Percentiles rank a stretch among this genome's conserved stretches.
Conservation (phyloP, 2,797 vertebrate genomes). For the Hippoglossus hippoglossus region DNA sequence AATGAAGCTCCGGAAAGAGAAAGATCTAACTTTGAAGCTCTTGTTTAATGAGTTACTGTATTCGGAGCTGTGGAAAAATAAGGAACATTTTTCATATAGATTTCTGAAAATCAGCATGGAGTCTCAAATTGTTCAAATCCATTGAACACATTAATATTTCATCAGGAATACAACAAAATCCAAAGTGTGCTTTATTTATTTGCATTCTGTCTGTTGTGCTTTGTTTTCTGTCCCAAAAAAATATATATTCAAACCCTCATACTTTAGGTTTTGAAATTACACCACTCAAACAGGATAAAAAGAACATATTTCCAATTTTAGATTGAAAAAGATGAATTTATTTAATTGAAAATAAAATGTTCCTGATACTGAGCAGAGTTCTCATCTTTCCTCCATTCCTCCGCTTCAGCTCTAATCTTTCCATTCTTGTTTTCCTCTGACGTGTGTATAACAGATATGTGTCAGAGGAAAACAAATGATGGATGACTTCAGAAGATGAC, state of each 20-base stretch:
- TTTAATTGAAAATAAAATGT: not conserved
- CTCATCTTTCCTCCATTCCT: not conserved
- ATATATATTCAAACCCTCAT: not conserved
- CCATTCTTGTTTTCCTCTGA: not conserved
- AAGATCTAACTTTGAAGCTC: slow-evolving; percentile 10
- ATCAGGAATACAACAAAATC: not conserved
- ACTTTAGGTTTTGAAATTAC: no score
- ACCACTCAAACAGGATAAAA: no score
- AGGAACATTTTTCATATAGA: slow-evolving; percentile 21
- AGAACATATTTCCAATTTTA: not conserved
- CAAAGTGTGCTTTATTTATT: not conserved
- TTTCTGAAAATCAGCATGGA: not conserved
- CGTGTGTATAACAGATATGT: not conserved
- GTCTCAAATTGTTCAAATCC: slow-evolving; percentile 2
- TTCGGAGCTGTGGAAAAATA: not conserved
- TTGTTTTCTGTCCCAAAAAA: not conserved
- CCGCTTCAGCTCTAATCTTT: not conserved
- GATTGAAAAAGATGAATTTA: not conserved
- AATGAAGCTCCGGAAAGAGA: not conserved
- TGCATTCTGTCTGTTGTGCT: not conserved
- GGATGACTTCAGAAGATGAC: slow-evolving; percentile 28
- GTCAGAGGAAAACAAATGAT: not conserved
- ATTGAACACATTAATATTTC: slow-evolving; percentile 8
- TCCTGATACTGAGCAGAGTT: not conserved
- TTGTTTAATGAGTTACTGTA: not conserved